Evolutionary conservation across 2,888 invertebrate species (phyloP), one percentile per base, ranked within the genome.

Genomic region (Xylota sylvarum): DNA sequence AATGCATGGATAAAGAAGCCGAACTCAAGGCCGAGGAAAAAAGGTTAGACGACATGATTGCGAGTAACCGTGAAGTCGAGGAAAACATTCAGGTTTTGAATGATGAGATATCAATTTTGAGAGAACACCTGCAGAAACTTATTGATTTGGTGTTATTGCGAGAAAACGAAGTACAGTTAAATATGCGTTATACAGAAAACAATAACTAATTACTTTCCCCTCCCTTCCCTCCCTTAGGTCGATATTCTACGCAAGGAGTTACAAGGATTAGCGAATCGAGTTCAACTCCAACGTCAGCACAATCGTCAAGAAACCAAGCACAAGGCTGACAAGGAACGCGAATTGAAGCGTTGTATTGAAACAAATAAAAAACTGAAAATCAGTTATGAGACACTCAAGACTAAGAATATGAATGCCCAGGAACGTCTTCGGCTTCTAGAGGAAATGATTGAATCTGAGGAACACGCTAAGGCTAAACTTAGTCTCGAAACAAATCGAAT

Each of bases 31-130:
- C 93, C 50, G 92, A 93, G 52, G 93, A 94, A 55, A 89, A 91
- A 12, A 94, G 94, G 89, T 89, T 94, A 5, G 90, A 93, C 35
- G 93, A 94, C 62, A 93, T 94, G 86, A 91, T 93, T 30, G 91
- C 90, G 4, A 94, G 94, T 87, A 95, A 95, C 89, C 93, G 92
- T 50, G 92, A 93, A 81, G 88, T 93, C 5, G 93, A 94, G 88
- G 78, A 89, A 7, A 90, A 91, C 70, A 93, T 93, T 14, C 91
- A 92, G 52, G 89, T 91, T 30, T 80, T 93, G 2, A 94, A 94
- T 84, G 82, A 88, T 0, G 89, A 92, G 19, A 91, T 92, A 19
- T 93, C 93, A 0, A 89, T 89, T 12, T 72, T 90, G 12, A 91
- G 90, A 74, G 92, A 91, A 69, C 88, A 92, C 48, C 91, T 93